Percentiles rank a stretch among this genome's conserved stretches.
phyloP scores from a whole-genome alignment of 2,797 vertebrate genomes.

The Sebastes itinus region DNA sequence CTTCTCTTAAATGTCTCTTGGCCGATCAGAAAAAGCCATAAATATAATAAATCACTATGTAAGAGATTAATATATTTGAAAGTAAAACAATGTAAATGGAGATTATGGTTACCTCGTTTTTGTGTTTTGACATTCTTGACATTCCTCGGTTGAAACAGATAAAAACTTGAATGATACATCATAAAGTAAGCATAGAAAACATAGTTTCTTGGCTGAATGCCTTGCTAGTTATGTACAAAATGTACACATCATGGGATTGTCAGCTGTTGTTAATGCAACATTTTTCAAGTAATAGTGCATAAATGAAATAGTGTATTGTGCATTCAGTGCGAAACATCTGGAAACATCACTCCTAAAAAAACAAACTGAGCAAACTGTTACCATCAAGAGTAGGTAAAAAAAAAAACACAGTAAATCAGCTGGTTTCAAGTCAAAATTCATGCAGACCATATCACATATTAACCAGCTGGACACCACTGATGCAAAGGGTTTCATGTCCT shows the following conservation, averaged over 20 bases:
- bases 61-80: background rate
- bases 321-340: background rate
- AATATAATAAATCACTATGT: background rate
- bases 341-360: background rate
- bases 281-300: background rate
- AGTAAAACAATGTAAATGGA: background rate
- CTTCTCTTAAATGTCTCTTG: background rate
- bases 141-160: background rate
- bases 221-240: background rate
- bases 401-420: background rate
- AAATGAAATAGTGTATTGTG: background rate
- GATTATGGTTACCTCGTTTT: constrained; percentile 5
- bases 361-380: background rate
- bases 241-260: background rate
- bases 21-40: background rate
- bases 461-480: background rate
- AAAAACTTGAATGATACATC: background rate
- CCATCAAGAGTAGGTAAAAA: background rate
- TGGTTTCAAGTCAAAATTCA: background rate
- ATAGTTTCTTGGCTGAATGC: background rate
- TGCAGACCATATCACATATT: background rate
- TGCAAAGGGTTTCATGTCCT: background rate
- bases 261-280: background rate
- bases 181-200: background rate
- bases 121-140: constrained; percentile 16